These are phyloP conservation scores for Drosophila fulvimacula DNA, from an alignment of 2,888 invertebrate genomes.

Conservation along the genomic window DNA sequence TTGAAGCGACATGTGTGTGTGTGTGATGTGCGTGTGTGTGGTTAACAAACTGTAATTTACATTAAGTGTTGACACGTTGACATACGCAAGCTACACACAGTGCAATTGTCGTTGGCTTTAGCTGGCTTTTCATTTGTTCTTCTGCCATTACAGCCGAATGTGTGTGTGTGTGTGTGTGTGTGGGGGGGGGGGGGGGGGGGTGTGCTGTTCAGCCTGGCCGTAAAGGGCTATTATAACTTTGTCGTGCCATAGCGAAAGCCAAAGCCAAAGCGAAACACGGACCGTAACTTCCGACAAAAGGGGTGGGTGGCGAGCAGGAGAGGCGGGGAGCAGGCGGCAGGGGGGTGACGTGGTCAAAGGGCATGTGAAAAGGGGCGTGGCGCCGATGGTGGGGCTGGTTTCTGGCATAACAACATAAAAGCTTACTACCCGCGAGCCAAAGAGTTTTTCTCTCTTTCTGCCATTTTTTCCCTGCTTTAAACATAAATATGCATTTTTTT, in stretches of 20 bases:
- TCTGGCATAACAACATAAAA: conserved; percentile 35
- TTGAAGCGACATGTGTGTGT: conserved; percentile 40
- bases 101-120: conserved; percentile 70
- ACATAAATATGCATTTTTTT: neutral
- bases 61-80: conserved; percentile 76
- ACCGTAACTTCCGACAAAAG: conserved; percentile 24
- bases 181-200: conserved; percentile 10
- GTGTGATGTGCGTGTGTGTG: conserved; percentile 34
- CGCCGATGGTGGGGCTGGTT: neutral
- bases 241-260: conserved; percentile 50
- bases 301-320: neutral
- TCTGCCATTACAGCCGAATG: conserved; percentile 20
- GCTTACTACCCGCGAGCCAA: conserved; percentile 37
- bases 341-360: conserved; percentile 2
- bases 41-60: conserved; percentile 75
- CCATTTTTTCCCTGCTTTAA: conserved; percentile 13
- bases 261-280: conserved; percentile 41
- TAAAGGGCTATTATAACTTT: conserved; percentile 77
- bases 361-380: neutral
- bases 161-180: conserved; percentile 12
- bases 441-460: conserved; percentile 18
- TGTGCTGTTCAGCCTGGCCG: conserved; percentile 36
- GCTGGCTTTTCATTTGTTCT: conserved; percentile 60
- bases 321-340: neutral
- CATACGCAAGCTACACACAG: conserved; percentile 47